Evolutionary conservation across 2,113 vertebrate species (phyloP), one percentile per base, ranked within the genome.

Genomic region (Ellobius talpinus): DNA sequence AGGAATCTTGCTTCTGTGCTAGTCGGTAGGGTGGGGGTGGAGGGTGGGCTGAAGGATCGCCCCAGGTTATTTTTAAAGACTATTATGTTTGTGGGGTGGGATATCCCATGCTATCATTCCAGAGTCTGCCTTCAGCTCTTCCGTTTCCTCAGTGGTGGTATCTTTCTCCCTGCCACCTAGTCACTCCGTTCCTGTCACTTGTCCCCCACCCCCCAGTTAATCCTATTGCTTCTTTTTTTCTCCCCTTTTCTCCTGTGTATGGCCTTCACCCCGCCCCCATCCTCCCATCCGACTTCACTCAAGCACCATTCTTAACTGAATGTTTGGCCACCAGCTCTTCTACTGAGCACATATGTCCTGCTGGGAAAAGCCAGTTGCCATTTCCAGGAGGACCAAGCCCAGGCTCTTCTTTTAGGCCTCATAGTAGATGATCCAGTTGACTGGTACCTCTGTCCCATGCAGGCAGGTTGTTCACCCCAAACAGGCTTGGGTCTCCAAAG

Each of bases 1-100:
- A 63, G 42, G 66, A 6, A 29, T 7, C 61, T 81, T 14, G 23
- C 3, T 42, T 76, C 42, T 6, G 13, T 24, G 77, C 29, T 65
- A 39, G n/a, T 42, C 3, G 11, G 65, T 42, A 33, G 21, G 36
- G 0, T 0, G 39, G 0, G 14, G 11, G 68, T 72, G 36, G 68
- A 63, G 73, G 72, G 72, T 73, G n/a, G 72, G n/a, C 84, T 24
- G 55, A 87, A 78, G 16, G 6, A 16, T 26, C 9, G 55, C 39
- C 68, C 39, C 31, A 52, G 47, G 47, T 29, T 88, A 52, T 42
- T 73, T 76, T 81, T 45, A 42, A 89, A 87, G 63, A 4, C 45
- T 36, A 2, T 58, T 16, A 24, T 2, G 7, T 50, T 7, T 65
- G 42, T 14, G 1, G 33, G 33, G 6, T 47, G 23, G 19, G 21